Evolutionary conservation across 2,888 invertebrate species (phyloP), one percentile per base, ranked within the genome.

Genomic region (Beris morrisii): DNA sequence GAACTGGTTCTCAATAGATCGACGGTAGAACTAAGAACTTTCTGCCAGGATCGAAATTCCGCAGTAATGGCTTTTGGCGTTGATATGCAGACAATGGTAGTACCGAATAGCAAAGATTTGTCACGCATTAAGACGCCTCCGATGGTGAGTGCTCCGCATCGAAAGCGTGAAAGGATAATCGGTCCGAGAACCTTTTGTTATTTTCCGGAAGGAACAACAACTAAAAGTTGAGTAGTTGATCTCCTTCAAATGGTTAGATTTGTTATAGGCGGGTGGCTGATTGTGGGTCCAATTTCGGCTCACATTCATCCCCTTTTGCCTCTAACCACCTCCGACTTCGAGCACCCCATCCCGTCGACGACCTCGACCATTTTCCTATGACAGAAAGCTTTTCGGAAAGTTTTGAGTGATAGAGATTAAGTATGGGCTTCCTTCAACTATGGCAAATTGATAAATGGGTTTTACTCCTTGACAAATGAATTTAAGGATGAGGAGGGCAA

Each of bases 51-150:
- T 50, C 9, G 44, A 55, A 56, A 65, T 65, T 32, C 22, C 50
- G 65, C 48, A 54, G 22, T 43, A 28, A 53, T 53, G 57, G 57
- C 48, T 57, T 65, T 38, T 58, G 55, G 59, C 66, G 45, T 53
- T 31, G 64, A 64, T 55, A 56, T 64, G 38, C 50, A 64, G 53
- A 64, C 57, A 64, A 67, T 65, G 43, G 50, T 32, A 46, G 9
- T 12, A 61, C 9, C 11, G 61, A 61, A 59, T 13, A 43, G 58
- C 43, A 55, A 59, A 54, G 64, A 67, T 67, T 67, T 67, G 65
- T 61, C 67, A 67, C 67, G 67, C 67, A 67, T 30, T 67, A 59
- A 58, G 54, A 65, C 46, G 9, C 52, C 64, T 38, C 9, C 38
- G 38, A 9, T 38, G 7, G 38, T 38, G 38, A 38, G 9, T 7